Conservation (phyloP, 2,888 invertebrate genomes). For the Pseudococcus longispinus region DNA sequence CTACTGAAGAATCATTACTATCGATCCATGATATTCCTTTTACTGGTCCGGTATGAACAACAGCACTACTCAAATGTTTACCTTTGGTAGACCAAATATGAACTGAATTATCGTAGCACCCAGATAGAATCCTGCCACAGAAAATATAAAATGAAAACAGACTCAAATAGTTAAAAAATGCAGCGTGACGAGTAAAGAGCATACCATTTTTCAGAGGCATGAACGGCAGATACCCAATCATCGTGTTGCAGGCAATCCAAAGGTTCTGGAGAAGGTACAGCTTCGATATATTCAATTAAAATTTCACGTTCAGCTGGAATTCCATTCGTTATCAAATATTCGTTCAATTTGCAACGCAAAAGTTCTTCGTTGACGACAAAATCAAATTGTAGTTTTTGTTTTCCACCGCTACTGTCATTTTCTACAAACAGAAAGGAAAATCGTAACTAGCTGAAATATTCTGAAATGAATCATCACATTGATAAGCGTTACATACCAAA, state of each 20-base stretch:
- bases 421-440: not conserved
- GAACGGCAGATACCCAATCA: slow-evolving; percentile 96
- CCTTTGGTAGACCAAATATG: slow-evolving; percentile 90
- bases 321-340: slow-evolving; percentile 78
- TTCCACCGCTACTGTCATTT: slow-evolving; percentile 41
- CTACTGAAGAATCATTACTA: slow-evolving; percentile 66
- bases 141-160: not conserved
- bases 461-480: not conserved
- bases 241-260: slow-evolving; percentile 92
- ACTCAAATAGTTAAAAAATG: not conserved
- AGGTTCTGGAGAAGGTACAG: slow-evolving; percentile 89
- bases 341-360: slow-evolving; percentile 73
- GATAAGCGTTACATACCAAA: slow-evolving; percentile 65
- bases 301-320: slow-evolving; percentile 84
- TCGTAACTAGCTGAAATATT: not conserved
- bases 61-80: slow-evolving; percentile 80
- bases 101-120: slow-evolving; percentile 91
- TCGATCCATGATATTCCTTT: slow-evolving; percentile 88
- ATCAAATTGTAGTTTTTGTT: slow-evolving; percentile 75
- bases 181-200: slow-evolving; percentile 42
- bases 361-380: slow-evolving; percentile 87
- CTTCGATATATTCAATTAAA: slow-evolving; percentile 89
- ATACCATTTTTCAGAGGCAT: slow-evolving; percentile 74
- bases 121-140: slow-evolving; percentile 80
- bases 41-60: slow-evolving; percentile 85